Conservation (phyloP, 2,888 invertebrate species). For the Hipparchia sbordonii region DNA sequence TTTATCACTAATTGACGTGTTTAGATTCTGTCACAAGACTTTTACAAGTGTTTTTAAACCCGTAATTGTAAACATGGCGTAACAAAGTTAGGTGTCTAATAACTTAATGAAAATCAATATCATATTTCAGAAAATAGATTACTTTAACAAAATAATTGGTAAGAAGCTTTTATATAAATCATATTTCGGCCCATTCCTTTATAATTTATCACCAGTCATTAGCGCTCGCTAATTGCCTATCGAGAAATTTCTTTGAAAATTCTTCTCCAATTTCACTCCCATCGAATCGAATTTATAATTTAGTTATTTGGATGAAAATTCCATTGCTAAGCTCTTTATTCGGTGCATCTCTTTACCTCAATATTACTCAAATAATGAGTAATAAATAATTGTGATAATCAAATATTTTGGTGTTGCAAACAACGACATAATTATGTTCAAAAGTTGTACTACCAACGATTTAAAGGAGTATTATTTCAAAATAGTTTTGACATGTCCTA, state of each 20-base stretch:
- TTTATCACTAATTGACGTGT: too few relatives aligned
- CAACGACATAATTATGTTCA: too few relatives aligned
- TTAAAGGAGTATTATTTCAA: too few relatives aligned
- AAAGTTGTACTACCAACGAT: too few relatives aligned
- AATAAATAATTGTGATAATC: too few relatives aligned
- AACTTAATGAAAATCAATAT: constrained; percentile 10
- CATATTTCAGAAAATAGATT: constrained; percentile 32
- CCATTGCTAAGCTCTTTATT: background rate
- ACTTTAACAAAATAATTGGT: constrained; percentile 38
- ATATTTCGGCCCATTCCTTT: constrained; percentile 50
- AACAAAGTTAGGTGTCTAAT: background rate
- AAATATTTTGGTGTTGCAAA: too few relatives aligned
- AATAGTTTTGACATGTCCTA: too few relatives aligned
- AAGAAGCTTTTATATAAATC: constrained; percentile 54
- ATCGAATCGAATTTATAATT: constrained; percentile 28
- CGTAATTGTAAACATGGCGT: background rate
- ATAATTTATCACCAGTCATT: constrained; percentile 61
- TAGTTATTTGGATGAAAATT: constrained; percentile 19
- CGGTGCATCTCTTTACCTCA: background rate
- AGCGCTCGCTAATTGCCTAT: constrained; percentile 62
- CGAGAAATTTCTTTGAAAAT: constrained; percentile 49
- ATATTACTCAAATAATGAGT: background rate
- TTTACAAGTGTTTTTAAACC: background rate
- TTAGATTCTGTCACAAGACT: too few relatives aligned
- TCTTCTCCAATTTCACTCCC: constrained; percentile 17